These are phyloP conservation scores for Tineola bisselliella DNA, from an alignment of 2,888 invertebrate species.

Conservation along the genomic window DNA sequence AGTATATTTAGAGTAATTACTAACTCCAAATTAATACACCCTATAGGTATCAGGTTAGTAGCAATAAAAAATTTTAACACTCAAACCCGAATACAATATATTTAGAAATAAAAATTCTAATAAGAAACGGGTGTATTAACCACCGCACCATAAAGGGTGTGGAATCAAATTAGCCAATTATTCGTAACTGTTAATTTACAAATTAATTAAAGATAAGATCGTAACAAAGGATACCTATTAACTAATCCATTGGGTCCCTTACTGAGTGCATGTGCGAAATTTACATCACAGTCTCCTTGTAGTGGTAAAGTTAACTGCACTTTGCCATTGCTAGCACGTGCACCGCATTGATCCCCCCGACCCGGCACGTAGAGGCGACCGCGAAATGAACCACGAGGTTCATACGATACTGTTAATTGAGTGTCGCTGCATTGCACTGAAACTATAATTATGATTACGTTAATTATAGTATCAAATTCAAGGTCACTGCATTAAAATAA, in stretches of 20 bases:
- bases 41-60: too few relatives aligned
- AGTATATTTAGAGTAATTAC: too few relatives aligned
- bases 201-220: neutral
- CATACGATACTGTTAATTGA: slow-evolving; percentile 74
- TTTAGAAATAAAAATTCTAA: too few relatives aligned
- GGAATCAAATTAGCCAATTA: neutral
- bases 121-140: too few relatives aligned
- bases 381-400: slow-evolving; percentile 69
- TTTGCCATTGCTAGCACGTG: slow-evolving; percentile 55
- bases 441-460: slow-evolving; percentile 59
- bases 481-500: too few relatives aligned
- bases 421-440: slow-evolving; percentile 79
- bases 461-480: neutral
- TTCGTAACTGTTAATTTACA: too few relatives aligned
- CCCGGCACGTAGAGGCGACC: slow-evolving; percentile 86
- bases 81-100: too few relatives aligned
- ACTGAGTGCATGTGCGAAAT: slow-evolving; percentile 60
- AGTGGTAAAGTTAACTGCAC: slow-evolving; percentile 71
- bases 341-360: slow-evolving; percentile 77
- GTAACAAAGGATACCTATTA: slow-evolving; percentile 65
- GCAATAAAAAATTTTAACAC: too few relatives aligned
- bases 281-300: slow-evolving; percentile 66
- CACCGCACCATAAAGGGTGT: too few relatives aligned
- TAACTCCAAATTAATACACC: too few relatives aligned
- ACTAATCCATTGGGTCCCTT: slow-evolving; percentile 49